phyloP scores from a whole-genome alignment of 2,797 vertebrate species.

The Hypotaenidia philippensis region DNA sequence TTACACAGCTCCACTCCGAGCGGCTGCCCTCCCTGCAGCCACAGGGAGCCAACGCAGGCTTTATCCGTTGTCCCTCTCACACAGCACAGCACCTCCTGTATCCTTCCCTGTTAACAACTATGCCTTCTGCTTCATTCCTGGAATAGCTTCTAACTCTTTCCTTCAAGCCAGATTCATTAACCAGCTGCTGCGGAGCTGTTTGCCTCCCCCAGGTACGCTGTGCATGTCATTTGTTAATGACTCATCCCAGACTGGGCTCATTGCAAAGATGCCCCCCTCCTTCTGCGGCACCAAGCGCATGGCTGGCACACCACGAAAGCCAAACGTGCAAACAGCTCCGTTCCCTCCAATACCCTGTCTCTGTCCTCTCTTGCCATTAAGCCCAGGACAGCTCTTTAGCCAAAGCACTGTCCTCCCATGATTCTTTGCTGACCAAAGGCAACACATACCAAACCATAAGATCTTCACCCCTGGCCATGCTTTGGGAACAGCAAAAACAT shows the following conservation, averaged over 20 bases:
- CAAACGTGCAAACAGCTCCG: not conserved
- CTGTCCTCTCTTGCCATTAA: not conserved
- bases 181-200: slow-evolving; percentile 68
- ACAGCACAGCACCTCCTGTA: slow-evolving; percentile 26
- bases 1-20: not conserved
- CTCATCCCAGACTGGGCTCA: slow-evolving; percentile 59
- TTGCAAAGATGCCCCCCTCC: slow-evolving; percentile 7
- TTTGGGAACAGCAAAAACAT: not conserved
- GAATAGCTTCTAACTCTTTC: slow-evolving; percentile 64
- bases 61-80: not conserved
- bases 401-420: not conserved
- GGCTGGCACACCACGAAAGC: not conserved
- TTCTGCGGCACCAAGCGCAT: not conserved
- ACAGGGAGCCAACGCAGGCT: not conserved
- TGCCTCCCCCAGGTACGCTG: slow-evolving; percentile 69
- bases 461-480: slow-evolving; percentile 2
- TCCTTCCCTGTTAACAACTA: slow-evolving; percentile 40
- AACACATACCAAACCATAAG: not conserved
- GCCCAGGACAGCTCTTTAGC: not conserved
- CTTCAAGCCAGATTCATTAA: slow-evolving; percentile 73
- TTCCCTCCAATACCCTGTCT: not conserved
- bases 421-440: slow-evolving; percentile 35
- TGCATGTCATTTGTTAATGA: slow-evolving; percentile 69
- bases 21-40: not conserved
- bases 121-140: slow-evolving; percentile 55